These are phyloP conservation scores for Sylvia borin DNA, from an alignment of 2,797 vertebrate genomes.

Conservation along the genomic window DNA sequence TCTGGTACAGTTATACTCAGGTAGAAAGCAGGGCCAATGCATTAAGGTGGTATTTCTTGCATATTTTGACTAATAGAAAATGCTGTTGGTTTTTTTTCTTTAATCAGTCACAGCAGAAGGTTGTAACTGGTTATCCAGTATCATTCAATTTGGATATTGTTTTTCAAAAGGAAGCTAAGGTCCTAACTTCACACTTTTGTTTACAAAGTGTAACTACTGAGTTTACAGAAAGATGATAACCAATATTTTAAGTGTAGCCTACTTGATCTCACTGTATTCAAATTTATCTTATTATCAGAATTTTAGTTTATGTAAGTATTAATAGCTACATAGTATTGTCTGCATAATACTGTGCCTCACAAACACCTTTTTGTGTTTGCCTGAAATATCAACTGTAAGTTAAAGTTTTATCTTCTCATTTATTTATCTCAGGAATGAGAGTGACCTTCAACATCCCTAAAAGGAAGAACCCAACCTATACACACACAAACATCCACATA, in stretches of 20 bases:
- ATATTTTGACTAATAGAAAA: background rate
- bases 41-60: background rate
- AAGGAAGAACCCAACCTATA: background rate
- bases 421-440: background rate
- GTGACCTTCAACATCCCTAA: background rate
- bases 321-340: background rate
- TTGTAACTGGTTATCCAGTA: background rate
- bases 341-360: background rate
- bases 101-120: background rate
- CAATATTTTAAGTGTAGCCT: background rate
- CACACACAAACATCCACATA: background rate
- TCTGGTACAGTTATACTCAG: background rate
- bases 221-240: background rate
- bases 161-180: background rate
- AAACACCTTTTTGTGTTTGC: background rate
- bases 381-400: background rate
- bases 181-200: background rate
- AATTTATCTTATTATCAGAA: background rate
- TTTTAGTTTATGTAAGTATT: background rate
- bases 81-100: background rate
- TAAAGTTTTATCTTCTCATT: background rate
- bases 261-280: background rate
- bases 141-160: background rate
- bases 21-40: background rate
- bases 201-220: background rate